A percentile compares a stretch with the other conserved stretches of the same genome.
Evolutionary conservation across 1,140 invertebrate species (phyloP).

Genomic region (Bombus polaris): DNA sequence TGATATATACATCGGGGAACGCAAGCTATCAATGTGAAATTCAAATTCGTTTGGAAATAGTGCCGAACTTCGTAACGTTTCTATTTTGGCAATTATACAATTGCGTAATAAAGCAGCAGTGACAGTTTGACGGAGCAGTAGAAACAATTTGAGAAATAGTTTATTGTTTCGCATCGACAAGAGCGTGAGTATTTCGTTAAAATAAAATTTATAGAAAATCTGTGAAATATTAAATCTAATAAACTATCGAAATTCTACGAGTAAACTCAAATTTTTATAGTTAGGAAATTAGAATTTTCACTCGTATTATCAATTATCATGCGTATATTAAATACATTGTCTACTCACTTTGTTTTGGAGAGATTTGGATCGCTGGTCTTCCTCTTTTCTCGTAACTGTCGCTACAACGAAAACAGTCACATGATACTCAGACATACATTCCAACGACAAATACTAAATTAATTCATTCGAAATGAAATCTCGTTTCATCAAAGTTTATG

Average conservation of each 20-base stretch:
- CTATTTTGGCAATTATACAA: slow-evolving; percentile 45
- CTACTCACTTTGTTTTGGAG: slow-evolving; percentile 87
- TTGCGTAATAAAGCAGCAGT: slow-evolving; percentile 30
- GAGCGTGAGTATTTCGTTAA: neutral
- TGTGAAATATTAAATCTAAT: neutral
- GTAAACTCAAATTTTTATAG: neutral
- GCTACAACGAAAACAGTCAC: slow-evolving; percentile 80
- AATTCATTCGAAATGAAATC: neutral
- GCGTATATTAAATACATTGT: neutral
- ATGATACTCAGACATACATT: slow-evolving; percentile 8
- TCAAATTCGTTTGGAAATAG: slow-evolving; percentile 47
- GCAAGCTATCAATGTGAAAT: neutral
- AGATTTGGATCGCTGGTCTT: slow-evolving; percentile 90
- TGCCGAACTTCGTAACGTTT: slow-evolving; percentile 29
- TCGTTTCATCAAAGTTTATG: neutral
- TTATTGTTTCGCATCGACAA: slow-evolving; percentile 18
- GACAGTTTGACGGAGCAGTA: slow-evolving; percentile 42
- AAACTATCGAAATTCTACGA: neutral
- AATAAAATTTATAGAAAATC: neutral
- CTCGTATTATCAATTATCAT: neutral
- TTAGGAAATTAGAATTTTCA: neutral
- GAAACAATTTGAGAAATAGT: slow-evolving; percentile 7
- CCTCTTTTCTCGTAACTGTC: slow-evolving; percentile 86
- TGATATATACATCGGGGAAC: neutral
- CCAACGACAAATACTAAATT: neutral